Conservation (phyloP, 2,888 invertebrate species). For the Agrilus cyanescens region DNA sequence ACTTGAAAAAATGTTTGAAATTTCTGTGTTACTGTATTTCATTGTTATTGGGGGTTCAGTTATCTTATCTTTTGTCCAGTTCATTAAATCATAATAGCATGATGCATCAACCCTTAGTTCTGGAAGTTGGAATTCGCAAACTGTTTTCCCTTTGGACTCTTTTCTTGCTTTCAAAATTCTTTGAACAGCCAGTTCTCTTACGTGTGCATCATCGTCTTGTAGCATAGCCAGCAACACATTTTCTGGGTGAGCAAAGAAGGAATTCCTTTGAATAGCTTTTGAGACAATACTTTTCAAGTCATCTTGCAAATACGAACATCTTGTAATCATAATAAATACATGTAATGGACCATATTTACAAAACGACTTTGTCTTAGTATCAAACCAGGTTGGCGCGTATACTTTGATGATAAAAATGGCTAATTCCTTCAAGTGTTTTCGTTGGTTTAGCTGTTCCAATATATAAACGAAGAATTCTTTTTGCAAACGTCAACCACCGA, state of each 20-base stretch:
- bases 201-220: neutral
- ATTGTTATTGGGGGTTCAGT: slow-evolving; percentile 1
- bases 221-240: slow-evolving; percentile 1
- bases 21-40: no score
- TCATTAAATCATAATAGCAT: neutral
- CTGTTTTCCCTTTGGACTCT: neutral
- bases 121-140: slow-evolving; percentile 1
- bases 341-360: neutral
- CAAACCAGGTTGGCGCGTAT: no score
- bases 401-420: no score
- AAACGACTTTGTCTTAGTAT: neutral
- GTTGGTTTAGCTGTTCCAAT: no score
- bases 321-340: neutral
- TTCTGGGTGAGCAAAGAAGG: slow-evolving; percentile 1
- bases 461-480: no score
- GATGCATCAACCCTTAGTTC: neutral
- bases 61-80: neutral
- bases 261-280: neutral
- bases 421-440: no score
- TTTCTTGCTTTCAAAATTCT: slow-evolving; percentile 2
- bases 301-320: neutral
- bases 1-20: no score
- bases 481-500: no score
- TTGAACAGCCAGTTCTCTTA: neutral
- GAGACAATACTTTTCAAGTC: neutral